A percentile compares a stretch with the other conserved stretches of the same genome.
Evolutionary conservation across 2,797 vertebrate species (phyloP).

Genomic region (Scyliorhinus canicula): DNA sequence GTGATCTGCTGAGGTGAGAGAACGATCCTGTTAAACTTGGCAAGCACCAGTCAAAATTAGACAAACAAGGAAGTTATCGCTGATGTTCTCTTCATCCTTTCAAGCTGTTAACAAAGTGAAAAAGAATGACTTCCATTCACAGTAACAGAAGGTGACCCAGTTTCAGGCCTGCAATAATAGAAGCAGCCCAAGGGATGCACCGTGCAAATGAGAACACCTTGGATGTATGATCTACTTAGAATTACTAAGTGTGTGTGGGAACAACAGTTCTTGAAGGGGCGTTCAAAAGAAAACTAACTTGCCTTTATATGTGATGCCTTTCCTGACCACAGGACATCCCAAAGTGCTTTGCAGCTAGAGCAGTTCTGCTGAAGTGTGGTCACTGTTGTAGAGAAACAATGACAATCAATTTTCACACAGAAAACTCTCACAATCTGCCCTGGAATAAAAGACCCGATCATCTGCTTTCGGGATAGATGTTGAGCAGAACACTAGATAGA

Average conservation of each 20-base stretch:
- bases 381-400: background rate
- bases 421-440: background rate
- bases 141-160: constrained; percentile 23
- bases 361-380: background rate
- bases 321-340: background rate
- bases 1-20: background rate
- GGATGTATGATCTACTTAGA: background rate
- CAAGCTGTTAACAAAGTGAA: background rate
- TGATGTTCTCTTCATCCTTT: background rate
- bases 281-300: background rate
- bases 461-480: background rate
- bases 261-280: background rate
- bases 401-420: background rate
- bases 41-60: background rate
- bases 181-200: constrained; percentile 23
- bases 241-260: background rate
- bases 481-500: background rate
- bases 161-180: background rate
- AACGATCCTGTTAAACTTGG: background rate
- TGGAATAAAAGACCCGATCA: background rate
- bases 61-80: background rate
- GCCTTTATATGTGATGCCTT: background rate
- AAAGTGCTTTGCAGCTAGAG: background rate
- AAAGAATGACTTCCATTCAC: background rate
- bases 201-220: background rate